These are phyloP conservation scores for Globia sparganii DNA, from an alignment of 2,888 invertebrate species.

Conservation along the genomic window DNA sequence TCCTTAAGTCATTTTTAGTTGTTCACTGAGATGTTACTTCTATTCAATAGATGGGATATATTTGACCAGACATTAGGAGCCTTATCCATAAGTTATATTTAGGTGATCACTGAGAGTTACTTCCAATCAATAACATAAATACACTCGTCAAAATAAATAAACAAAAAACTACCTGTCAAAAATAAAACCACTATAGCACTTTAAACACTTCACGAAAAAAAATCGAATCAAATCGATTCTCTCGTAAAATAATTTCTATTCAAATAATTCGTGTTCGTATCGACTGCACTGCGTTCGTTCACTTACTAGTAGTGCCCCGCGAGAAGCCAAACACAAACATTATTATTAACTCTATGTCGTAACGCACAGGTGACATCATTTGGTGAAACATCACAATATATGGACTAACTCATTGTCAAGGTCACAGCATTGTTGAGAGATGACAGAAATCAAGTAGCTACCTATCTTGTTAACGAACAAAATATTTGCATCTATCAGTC, in stretches of 20 bases:
- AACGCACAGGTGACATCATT: slow-evolving; percentile 84
- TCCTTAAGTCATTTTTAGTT: not conserved
- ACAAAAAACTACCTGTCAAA: slow-evolving; percentile 49
- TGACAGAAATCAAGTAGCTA: slow-evolving; percentile 43
- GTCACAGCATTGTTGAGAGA: slow-evolving; percentile 63
- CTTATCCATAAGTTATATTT: not conserved
- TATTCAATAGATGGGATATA: not conserved
- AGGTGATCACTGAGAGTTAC: not conserved
- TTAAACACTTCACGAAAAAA: slow-evolving; percentile 58
- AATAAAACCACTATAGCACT: slow-evolving; percentile 40
- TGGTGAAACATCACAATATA: slow-evolving; percentile 75
- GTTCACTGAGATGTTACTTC: not conserved
- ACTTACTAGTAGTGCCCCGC: slow-evolving; percentile 79
- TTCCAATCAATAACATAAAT: not conserved
- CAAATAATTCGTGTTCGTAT: slow-evolving; percentile 69
- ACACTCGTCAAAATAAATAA: slow-evolving; percentile 7
- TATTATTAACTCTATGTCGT: slow-evolving; percentile 86
- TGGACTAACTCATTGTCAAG: slow-evolving; percentile 76
- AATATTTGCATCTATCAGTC: slow-evolving; percentile 38
- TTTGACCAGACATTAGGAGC: not conserved
- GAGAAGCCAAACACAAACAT: slow-evolving; percentile 82
- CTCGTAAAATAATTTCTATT: slow-evolving; percentile 62
- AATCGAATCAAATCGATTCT: slow-evolving; percentile 57
- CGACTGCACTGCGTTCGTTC: slow-evolving; percentile 73
- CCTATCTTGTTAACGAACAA: slow-evolving; percentile 16